Conservation (phyloP, 2,888 invertebrate species). For the Neelides folsomi region DNA sequence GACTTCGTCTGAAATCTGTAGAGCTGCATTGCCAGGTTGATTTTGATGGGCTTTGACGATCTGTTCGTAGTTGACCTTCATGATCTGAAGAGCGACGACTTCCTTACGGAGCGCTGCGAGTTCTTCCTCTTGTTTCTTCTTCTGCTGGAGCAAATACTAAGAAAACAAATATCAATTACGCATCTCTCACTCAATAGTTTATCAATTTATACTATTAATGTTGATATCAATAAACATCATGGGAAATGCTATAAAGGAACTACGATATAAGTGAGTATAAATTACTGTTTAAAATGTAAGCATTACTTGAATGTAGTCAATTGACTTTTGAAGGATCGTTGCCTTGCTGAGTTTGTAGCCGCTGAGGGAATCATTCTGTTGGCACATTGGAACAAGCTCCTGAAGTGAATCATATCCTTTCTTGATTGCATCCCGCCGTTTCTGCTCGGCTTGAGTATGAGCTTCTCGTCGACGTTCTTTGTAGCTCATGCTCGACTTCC, state of each 20-base stretch:
- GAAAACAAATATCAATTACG: conserved; percentile 15
- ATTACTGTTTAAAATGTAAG: too few relatives aligned
- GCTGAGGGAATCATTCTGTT: conserved; percentile 69
- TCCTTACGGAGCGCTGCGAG: conserved; percentile 77
- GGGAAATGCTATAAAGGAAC: too few relatives aligned
- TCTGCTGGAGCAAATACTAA: conserved; percentile 74
- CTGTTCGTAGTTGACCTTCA: conserved; percentile 90
- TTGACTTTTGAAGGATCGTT: conserved; percentile 83
- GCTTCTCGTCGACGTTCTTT: conserved; percentile 88
- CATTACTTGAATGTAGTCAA: conserved; percentile 61
- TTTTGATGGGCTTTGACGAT: conserved; percentile 91
- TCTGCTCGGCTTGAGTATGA: conserved; percentile 93
- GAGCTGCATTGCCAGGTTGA: conserved; percentile 73
- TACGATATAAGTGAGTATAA: too few relatives aligned
- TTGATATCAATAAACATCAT: too few relatives aligned
- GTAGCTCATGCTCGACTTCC: conserved; percentile 61
- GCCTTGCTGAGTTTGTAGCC: conserved; percentile 94
- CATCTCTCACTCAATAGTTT: too few relatives aligned
- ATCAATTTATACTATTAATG: too few relatives aligned
- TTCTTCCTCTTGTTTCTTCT: conserved; percentile 90
- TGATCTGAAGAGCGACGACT: conserved; percentile 80
- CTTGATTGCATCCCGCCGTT: conserved; percentile 90
- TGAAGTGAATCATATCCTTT: conserved; percentile 91
- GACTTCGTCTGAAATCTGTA: conserved; percentile 80
- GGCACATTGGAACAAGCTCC: conserved; percentile 83